Base-by-base conservation (phyloP, 2,888 invertebrate genomes). In the Tetanocera ferruginea region DNA sequence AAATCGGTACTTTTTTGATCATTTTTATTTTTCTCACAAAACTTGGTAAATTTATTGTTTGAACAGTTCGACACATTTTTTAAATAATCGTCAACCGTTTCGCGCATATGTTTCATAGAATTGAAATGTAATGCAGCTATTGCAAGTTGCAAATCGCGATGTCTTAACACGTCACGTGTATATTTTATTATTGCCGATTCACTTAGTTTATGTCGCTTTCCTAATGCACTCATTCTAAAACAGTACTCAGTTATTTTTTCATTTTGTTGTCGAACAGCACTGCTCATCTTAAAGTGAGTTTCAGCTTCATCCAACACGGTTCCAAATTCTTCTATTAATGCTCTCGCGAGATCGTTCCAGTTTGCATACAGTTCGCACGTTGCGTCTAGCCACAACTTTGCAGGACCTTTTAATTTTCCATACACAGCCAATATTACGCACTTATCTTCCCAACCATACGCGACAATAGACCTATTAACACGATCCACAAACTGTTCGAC, bases 121-220 rank as follows among this genome's bases (percentile, higher is more conserved):
- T 55, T 0, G 49, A 9, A 62, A 28, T 31, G 28, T 14, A 28
- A 25, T 14, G 76, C 57, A 0, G 76, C 79, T 14, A 77, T 77
- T 5, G 78, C 75, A 1, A 28, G n/a, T 43, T 79, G 79, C 17
- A 79, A 8, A 1, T 80, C 78, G 6, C 76, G 70, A 66, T 78
- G 70, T 43, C 70, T 79, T 5, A 80, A 31, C 0, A 76, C 76
- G 8, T 74, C 71, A 0, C 79, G 79, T 4, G 55, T 77, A 55
- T 80, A 80, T 71, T 80, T 80, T 1, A 80, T 70, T 25, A 69
- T 64, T 8, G 76, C 60, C 0, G 31, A 49, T n/a, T 78, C 80
- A 23, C 76, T 80, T 5, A 80, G 43, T 0, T 49, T 14, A 69
- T 76, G 34, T 0, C 78, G 77, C 66, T 23, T 28, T 5, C 80